Evolutionary conservation across 2,797 vertebrate genomes (phyloP).

Genomic region (Lepus oiostolus): DNA sequence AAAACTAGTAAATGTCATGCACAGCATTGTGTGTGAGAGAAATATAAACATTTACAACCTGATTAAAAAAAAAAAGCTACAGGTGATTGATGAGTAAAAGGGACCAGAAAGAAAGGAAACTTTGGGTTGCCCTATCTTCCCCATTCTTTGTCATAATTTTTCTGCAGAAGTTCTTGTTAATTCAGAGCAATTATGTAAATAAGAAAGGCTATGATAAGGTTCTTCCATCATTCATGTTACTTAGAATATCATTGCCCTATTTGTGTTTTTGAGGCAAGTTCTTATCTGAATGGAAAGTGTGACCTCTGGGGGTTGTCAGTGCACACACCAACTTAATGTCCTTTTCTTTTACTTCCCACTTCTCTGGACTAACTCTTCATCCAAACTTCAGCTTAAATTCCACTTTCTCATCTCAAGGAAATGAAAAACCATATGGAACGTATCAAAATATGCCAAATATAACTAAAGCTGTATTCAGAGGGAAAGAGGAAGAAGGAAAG

Average conservation of each 20-base stretch:
- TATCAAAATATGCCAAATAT: background rate
- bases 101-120: background rate
- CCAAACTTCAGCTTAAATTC: background rate
- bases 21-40: slow-evolving; percentile 76
- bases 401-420: background rate
- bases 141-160: background rate
- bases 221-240: too few species aligned
- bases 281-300: too few species aligned
- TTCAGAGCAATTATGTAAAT: background rate
- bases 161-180: background rate
- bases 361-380: background rate
- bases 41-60: slow-evolving; percentile 80
- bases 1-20: slow-evolving; percentile 77
- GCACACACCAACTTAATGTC: background rate
- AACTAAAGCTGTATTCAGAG: background rate
- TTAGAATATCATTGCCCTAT: too few species aligned
- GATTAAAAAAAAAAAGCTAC: background rate
- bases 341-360: background rate
- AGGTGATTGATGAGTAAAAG: background rate
- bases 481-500: too few species aligned
- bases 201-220: too few species aligned
- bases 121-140: background rate
- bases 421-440: background rate
- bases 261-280: too few species aligned
- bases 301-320: too few species aligned